A percentile compares a stretch with the other conserved stretches of the same genome.
These are phyloP conservation scores for Uropetala carovei DNA, from an alignment of 2,888 invertebrate species.

Conservation along the genomic window DNA sequence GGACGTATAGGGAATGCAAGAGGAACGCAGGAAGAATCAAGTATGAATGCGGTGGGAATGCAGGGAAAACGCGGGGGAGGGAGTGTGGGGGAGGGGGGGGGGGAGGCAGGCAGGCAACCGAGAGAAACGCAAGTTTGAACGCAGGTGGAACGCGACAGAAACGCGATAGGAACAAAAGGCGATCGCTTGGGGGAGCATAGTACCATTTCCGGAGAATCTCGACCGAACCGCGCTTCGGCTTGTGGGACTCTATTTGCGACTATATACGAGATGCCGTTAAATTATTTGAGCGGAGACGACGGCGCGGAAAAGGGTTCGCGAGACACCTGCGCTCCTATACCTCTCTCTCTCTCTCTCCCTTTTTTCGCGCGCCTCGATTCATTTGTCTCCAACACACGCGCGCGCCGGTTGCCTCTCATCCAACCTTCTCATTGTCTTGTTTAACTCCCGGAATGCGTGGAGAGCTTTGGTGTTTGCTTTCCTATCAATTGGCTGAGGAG, in stretches of 20 bases:
- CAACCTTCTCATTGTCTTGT: constrained; percentile 15
- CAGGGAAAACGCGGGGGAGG: not conserved
- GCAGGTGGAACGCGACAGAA: too few relatives aligned
- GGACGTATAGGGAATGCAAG: too few relatives aligned
- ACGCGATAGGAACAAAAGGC: too few relatives aligned
- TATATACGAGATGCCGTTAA: constrained; percentile 21
- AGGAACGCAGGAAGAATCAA: too few relatives aligned
- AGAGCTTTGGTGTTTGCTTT: constrained; percentile 2
- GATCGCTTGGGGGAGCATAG: too few relatives aligned
- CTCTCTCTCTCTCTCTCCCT: not conserved
- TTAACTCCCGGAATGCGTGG: not conserved
- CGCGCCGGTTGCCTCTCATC: not conserved
- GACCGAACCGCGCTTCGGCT: not conserved
- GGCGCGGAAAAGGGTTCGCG: not conserved
- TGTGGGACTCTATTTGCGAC: constrained; percentile 17
- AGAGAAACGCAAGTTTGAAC: too few relatives aligned
- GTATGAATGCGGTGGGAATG: not conserved
- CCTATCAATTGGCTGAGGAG: constrained; percentile 38
- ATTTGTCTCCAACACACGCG: not conserved
- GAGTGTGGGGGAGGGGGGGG: not conserved
- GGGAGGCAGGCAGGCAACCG: not conserved
- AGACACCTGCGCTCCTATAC: not conserved
- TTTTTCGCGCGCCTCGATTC: not conserved
- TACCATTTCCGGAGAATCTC: not conserved
- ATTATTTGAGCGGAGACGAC: constrained; percentile 30